Evolutionary conservation across 2,888 invertebrate genomes (phyloP), one percentile per base, ranked within the genome.

Genomic region (Coenonympha glycerion): DNA sequence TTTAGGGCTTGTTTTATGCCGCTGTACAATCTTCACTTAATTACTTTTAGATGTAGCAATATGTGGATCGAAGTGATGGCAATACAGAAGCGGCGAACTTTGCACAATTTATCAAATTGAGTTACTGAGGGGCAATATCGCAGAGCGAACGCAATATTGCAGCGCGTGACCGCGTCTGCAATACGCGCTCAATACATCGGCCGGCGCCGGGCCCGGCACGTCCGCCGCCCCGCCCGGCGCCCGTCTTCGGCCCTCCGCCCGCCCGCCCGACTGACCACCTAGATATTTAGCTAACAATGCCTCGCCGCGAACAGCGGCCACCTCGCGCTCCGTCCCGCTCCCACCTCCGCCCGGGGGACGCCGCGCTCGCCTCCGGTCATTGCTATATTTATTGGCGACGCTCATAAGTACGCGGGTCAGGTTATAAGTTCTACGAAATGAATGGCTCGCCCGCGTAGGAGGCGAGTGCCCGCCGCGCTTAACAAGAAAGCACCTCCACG

Each of bases 121-220:
- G 85, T 86, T 86, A 84, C 76, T 71, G 83, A 79, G 83, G 79
- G 83, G 86, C 81, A 86, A 86, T 86, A 86, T 85, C 82, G 83
- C 72, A 75, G 73, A 79, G 79, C 80, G 84, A 77, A 85, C 86
- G 86, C 86, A 87, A 86, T 86, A 86, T 86, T 86, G 87, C 87
- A 84, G 85, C 86, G 86, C 87, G 85, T 86, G 87, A 86, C 85
- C 85, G 84, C 85, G 83, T 84, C 87, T 85, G 86, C 85, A 87
- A 84, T 82, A 82, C 86, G 81, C 87, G 88, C 85, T 88, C 88
- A 80, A 87, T 87, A 88, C 87, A 86, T 85, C 86, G 86, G 79
- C 79, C 81, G 83, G 81, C 82, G 82, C 79, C 79, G 66, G 63
- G 79, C 79, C 74, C 77, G 73, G 76, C 81, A 80, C 85, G 82